Conservation (phyloP, 2,113 vertebrate genomes). For the Macquaria australasica region DNA sequence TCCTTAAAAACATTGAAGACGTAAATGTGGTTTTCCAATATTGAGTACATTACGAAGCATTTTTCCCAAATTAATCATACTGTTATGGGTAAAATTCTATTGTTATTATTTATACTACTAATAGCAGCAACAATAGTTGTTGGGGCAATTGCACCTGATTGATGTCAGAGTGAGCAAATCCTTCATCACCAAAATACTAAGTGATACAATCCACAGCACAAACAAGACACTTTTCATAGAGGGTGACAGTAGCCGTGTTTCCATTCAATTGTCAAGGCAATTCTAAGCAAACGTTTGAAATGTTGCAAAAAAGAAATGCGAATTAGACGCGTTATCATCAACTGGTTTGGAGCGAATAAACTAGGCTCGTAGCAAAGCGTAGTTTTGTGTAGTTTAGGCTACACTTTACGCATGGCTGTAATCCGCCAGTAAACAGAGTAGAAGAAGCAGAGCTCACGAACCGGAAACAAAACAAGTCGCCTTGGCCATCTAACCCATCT, state of each 20-base stretch:
- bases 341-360: too few species aligned
- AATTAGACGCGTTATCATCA: too few species aligned
- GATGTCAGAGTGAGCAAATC: constrained; percentile 19
- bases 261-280: too few species aligned
- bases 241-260: not conserved
- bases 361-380: too few species aligned
- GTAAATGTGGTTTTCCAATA: not conserved
- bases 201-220: not conserved
- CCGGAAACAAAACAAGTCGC: too few species aligned
- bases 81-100: not conserved
- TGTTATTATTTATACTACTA: not conserved
- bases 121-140: not conserved
- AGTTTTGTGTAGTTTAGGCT: too few species aligned
- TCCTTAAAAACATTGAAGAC: not conserved
- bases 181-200: not conserved
- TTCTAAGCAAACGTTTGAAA: too few species aligned
- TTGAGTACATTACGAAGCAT: not conserved
- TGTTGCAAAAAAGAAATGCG: too few species aligned
- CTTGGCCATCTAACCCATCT: too few species aligned
- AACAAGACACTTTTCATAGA: not conserved
- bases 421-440: too few species aligned
- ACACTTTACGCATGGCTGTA: too few species aligned
- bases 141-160: not conserved
- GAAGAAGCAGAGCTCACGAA: too few species aligned
- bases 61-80: not conserved